Conservation (phyloP, 2,797 vertebrate species). For the Tinamus major region DNA sequence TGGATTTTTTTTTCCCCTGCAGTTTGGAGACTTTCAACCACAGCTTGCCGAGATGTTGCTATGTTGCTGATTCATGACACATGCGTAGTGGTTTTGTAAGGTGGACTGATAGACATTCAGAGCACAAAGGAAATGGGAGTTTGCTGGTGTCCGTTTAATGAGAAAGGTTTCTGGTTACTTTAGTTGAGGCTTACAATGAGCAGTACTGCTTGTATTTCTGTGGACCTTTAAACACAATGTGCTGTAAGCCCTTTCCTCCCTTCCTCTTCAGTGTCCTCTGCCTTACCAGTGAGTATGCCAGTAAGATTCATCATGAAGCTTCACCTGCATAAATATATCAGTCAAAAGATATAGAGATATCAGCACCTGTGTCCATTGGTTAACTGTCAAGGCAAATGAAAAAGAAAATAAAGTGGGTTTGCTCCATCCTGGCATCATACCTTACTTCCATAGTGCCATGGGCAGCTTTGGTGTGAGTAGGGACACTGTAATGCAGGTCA, state of each 20-base stretch:
- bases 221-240: conserved; percentile 60
- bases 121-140: conserved; percentile 68
- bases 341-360: neutral
- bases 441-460: neutral
- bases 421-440: neutral
- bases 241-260: conserved; percentile 37
- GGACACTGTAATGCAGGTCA: neutral
- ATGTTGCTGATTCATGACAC: conserved; percentile 63
- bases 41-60: conserved; percentile 57
- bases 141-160: conserved; percentile 71
- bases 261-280: conserved; percentile 10
- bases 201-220: conserved; percentile 32
- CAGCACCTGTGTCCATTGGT: rapidly evolving
- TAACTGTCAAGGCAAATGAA: neutral
- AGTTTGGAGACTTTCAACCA: conserved; percentile 51
- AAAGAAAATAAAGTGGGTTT: neutral
- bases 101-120: conserved; percentile 35
- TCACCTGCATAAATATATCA: neutral
- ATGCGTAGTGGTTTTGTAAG: conserved; percentile 61
- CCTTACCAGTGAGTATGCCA: conserved; percentile 6
- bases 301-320: neutral
- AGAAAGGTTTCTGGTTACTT: conserved; percentile 65
- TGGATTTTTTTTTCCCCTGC: neutral
- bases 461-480: neutral
- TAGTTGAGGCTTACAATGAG: conserved; percentile 49